These are phyloP conservation scores for Olivierus martensii DNA, from an alignment of 1,140 invertebrate genomes.

Conservation along the genomic window DNA sequence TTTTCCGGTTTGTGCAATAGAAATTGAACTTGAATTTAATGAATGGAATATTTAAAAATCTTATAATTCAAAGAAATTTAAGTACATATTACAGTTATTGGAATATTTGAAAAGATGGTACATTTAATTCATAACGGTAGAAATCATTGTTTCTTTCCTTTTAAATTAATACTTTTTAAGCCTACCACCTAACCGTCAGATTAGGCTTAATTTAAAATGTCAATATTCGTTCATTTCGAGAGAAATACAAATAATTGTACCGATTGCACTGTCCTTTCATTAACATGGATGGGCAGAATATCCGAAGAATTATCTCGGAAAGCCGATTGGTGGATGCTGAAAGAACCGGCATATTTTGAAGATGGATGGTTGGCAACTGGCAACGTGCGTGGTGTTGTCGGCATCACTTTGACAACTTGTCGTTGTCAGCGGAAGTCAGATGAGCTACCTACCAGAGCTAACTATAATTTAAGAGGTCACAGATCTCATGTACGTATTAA, in stretches of 20 bases:
- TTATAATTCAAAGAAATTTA: too few species aligned
- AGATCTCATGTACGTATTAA: conserved; percentile 64
- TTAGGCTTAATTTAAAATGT: too few species aligned
- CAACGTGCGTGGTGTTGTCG: conserved; percentile 84
- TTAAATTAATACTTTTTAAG: too few species aligned
- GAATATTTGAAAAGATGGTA: too few species aligned
- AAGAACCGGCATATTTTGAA: conserved; percentile 88
- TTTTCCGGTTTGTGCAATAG: too few species aligned
- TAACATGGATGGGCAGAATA: conserved; percentile 97
- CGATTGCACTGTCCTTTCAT: conserved; percentile 82
- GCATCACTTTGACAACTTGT: conserved; percentile 89
- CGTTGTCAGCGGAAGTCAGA: conserved; percentile 50
- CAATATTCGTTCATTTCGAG: conserved; percentile 58
- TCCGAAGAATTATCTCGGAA: conserved; percentile 83
- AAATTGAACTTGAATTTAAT: too few species aligned
- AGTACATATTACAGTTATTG: too few species aligned
- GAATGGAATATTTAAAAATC: too few species aligned
- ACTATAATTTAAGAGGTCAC: conserved; percentile 95
- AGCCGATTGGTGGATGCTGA: conserved; percentile 52
- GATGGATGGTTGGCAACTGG: conserved; percentile 97
- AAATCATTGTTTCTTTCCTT: too few species aligned
- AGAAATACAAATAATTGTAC: conserved; percentile 69
- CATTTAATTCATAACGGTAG: too few species aligned
- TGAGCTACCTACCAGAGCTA: conserved; percentile 75
- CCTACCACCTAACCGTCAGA: too few species aligned